Conservation (phyloP, 2,797 vertebrate genomes). For the Rhabdophis nuchalis region DNA sequence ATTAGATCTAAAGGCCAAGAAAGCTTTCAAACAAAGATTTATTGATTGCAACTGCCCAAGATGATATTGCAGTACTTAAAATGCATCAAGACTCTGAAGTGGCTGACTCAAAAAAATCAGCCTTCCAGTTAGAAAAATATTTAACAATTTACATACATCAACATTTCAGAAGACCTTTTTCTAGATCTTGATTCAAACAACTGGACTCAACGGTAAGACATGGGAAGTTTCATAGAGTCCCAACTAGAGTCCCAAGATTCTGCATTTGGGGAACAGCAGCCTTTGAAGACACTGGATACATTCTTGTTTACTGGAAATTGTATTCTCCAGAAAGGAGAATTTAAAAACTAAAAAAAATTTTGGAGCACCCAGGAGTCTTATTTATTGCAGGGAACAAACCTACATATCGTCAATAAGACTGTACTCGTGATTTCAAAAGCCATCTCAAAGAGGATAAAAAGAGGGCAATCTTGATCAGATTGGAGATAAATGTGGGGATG, state of each 20-base stretch:
- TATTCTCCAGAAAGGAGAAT: neutral
- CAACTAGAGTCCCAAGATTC: neutral
- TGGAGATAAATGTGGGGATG: neutral
- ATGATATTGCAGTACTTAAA: neutral
- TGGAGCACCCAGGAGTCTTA: neutral
- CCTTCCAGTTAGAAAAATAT: neutral
- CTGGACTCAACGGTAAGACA: neutral
- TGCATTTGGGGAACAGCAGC: neutral
- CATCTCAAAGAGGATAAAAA: neutral
- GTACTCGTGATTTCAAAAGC: neutral
- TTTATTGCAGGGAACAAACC: neutral
- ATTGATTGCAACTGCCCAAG: neutral
- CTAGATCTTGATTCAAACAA: neutral
- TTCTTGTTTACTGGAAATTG: neutral
- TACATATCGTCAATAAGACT: neutral
- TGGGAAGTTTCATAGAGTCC: neutral
- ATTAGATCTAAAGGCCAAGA: neutral
- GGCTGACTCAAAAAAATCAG: neutral
- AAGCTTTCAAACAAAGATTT: neutral
- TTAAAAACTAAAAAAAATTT: neutral
- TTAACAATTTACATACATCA: neutral
- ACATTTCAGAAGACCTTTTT: neutral
- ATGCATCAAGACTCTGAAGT: neutral
- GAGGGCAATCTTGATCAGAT: neutral
- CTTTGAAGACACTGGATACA: neutral